Evolutionary conservation across 1,140 invertebrate genomes (phyloP).

Genomic region (Bicyclus anynana): DNA sequence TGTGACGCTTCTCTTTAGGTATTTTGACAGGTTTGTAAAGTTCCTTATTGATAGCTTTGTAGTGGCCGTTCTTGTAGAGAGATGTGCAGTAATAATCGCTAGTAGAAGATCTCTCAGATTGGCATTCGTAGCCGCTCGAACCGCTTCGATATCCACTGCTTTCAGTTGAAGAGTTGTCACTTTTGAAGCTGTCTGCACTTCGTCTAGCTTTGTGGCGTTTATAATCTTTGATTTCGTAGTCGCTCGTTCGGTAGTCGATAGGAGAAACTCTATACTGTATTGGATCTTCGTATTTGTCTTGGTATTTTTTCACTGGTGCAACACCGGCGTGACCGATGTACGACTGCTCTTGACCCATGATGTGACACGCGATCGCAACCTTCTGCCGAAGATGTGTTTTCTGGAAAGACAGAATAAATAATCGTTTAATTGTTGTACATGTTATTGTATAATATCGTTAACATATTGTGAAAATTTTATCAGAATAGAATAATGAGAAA

Average conservation of each 20-base stretch:
- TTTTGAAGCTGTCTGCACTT: conserved; percentile 65
- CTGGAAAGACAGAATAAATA: conserved; percentile 20
- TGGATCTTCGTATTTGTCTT: conserved; percentile 56
- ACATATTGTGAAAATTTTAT: too few species aligned
- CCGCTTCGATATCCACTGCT: conserved; percentile 70
- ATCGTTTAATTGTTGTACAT: not conserved
- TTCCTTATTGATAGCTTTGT: conserved; percentile 73
- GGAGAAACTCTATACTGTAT: conserved; percentile 41
- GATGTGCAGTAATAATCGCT: conserved; percentile 65
- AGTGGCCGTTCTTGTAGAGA: conserved; percentile 75
- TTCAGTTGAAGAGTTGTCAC: conserved; percentile 61
- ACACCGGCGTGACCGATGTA: conserved; percentile 54
- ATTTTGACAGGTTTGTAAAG: conserved; percentile 75
- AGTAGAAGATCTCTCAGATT: conserved; percentile 60
- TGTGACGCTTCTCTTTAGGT: conserved; percentile 73
- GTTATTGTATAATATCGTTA: too few species aligned
- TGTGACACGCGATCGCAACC: conserved; percentile 37
- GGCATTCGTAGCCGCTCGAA: conserved; percentile 58
- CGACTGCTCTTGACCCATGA: conserved; percentile 72
- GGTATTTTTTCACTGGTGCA: conserved; percentile 49
- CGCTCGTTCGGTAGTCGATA: conserved; percentile 39
- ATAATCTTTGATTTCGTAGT: conserved; percentile 54
- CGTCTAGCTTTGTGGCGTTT: conserved; percentile 52
- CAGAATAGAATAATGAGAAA: too few species aligned
- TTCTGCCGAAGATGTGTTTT: conserved; percentile 17